These are phyloP conservation scores for Stigmatopora nigra DNA, from an alignment of 2,113 vertebrate species.

Conservation along the genomic window DNA sequence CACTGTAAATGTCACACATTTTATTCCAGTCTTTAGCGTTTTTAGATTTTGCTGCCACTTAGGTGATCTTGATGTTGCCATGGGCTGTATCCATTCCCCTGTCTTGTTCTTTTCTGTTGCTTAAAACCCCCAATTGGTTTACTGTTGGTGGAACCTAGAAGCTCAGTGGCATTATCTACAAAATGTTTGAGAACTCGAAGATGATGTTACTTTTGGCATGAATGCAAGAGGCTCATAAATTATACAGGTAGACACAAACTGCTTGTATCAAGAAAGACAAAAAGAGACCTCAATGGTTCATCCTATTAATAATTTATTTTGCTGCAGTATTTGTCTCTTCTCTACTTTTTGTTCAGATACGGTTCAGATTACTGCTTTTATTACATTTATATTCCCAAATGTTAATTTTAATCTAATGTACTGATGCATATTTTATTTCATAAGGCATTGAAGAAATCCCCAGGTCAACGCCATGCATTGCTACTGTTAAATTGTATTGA, in stretches of 20 bases:
- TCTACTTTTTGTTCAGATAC: constrained; percentile 11
- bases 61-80: constrained; percentile 38
- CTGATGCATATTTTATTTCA: constrained; percentile 6
- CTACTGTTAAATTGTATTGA: background rate
- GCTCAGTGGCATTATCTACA: constrained; percentile 46
- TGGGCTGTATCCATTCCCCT: constrained; percentile 14
- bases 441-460: background rate
- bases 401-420: constrained; percentile 7
- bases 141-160: constrained; percentile 39
- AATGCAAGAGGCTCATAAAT: constrained; percentile 54
- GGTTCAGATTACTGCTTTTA: constrained; percentile 7
- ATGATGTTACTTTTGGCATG: constrained; percentile 42
- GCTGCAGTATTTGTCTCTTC: constrained; percentile 12
- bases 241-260: constrained; percentile 34
- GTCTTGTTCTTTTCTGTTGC: constrained; percentile 36
- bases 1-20: background rate
- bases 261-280: constrained; percentile 23
- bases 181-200: constrained; percentile 46
- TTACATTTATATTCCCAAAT: constrained; percentile 5
- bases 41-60: constrained; percentile 18
- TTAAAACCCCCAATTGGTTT: constrained; percentile 59
- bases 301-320: constrained; percentile 20
- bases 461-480: constrained; percentile 1
- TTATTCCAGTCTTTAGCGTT: constrained; percentile 17
- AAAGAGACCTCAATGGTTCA: constrained; percentile 4